Evolutionary conservation across 23 tunicate genomes (phyloP).

Genomic region (Oikopleura dioica): DNA sequence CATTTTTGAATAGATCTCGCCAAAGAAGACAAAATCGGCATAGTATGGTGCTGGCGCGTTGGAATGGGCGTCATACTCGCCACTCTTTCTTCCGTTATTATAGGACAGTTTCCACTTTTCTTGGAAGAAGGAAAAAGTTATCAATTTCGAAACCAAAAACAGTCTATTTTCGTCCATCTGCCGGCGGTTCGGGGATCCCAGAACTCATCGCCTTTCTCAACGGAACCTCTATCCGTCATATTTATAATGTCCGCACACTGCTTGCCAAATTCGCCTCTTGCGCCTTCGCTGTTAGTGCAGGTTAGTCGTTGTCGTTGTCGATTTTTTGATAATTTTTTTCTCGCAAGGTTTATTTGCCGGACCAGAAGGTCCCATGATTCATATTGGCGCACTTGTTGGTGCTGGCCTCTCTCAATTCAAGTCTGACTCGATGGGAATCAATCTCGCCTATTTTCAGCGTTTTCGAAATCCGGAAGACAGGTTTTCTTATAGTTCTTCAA

Average conservation of each 20-base stretch:
- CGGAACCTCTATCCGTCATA: slow-evolving; percentile 80
- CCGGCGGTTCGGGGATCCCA: slow-evolving; percentile 98
- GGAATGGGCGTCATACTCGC: slow-evolving; percentile 2
- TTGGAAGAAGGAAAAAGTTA: no score
- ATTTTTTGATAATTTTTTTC: neutral
- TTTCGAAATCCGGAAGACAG: slow-evolving; percentile 97
- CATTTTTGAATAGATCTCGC: neutral
- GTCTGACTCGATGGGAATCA: slow-evolving; percentile 57
- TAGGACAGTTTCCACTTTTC: no score
- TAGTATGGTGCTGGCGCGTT: neutral
- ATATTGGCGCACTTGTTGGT: slow-evolving; percentile 85
- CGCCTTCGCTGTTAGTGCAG: slow-evolving; percentile 74
- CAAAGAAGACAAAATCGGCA: neutral
- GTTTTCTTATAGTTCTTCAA: slow-evolving; percentile 14
- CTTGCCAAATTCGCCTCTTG: slow-evolving; percentile 81
- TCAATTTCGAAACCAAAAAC: no score
- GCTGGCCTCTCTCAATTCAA: slow-evolving; percentile 93
- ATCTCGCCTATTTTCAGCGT: slow-evolving; percentile 54
- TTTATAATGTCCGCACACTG: slow-evolving; percentile 78
- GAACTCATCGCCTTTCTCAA: slow-evolving; percentile 89
- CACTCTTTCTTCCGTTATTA: neutral
- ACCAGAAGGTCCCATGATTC: slow-evolving; percentile 99
- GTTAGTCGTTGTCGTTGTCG: slow-evolving; percentile 44
- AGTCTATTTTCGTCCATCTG: slow-evolving; percentile 51
- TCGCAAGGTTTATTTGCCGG: slow-evolving; percentile 17